Evolutionary conservation across 2,113 vertebrate genomes (phyloP).

Genomic region (Bos javanicus): DNA sequence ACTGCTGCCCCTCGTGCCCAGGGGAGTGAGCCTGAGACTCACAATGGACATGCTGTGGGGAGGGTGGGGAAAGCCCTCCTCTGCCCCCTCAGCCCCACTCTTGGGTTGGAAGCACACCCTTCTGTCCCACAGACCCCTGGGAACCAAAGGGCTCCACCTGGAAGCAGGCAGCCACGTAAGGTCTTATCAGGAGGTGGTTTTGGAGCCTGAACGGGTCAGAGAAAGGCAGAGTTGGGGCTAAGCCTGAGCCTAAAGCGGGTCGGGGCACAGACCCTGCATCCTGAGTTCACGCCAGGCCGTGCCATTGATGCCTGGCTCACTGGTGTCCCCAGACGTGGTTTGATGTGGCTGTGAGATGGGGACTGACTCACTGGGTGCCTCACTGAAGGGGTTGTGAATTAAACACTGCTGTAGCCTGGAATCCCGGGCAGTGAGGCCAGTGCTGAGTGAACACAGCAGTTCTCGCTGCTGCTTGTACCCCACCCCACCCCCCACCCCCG

Average conservation of each 20-base stretch:
- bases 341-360: not conserved
- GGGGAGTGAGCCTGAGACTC: too few species aligned
- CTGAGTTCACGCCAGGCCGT: accelerated
- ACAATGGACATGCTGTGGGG: accelerated
- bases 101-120: not conserved
- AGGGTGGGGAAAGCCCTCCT: not conserved
- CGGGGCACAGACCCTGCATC: not conserved
- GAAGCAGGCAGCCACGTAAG: accelerated
- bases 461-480: accelerated
- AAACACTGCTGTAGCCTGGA: not conserved
- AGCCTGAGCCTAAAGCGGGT: not conserved
- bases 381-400: not conserved
- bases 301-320: not conserved
- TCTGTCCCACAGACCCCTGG: not conserved
- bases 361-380: not conserved
- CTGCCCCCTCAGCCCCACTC: not conserved
- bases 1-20: not conserved
- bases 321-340: accelerated
- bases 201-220: not conserved
- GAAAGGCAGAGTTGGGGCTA: not conserved
- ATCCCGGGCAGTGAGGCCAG: not conserved
- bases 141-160: not conserved
- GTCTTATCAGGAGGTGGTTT: accelerated
- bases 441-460: too few species aligned
- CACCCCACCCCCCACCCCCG: not conserved